Conservation (phyloP, 2,113 vertebrate species). For the Megaleporinus macrocephalus region DNA sequence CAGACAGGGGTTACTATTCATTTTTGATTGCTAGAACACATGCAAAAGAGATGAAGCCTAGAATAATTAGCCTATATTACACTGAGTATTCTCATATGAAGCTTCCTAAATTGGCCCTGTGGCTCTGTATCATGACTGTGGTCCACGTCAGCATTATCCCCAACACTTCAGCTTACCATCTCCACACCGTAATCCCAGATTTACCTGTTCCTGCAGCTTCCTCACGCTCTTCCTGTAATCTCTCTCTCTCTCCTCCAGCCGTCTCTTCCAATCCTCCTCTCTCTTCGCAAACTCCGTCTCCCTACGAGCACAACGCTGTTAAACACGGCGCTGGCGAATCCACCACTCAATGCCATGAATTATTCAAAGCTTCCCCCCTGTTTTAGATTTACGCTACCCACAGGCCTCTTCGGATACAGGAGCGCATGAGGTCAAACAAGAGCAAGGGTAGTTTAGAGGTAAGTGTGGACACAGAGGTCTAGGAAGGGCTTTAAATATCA, state of each 20-base stretch:
- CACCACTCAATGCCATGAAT: conserved; percentile 14
- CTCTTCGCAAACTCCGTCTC: conserved; percentile 80
- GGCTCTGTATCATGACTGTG: not conserved
- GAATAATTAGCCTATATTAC: not conserved
- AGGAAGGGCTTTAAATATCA: too few relatives aligned
- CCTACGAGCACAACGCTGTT: conserved; percentile 64
- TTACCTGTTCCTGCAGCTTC: conserved; percentile 78
- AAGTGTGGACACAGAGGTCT: not conserved
- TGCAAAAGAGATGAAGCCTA: not conserved
- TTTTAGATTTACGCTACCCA: not conserved
- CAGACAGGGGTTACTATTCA: too few relatives aligned
- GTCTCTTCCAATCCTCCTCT: conserved; percentile 77
- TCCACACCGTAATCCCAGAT: not conserved
- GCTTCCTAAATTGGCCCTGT: not conserved
- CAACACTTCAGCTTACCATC: not conserved
- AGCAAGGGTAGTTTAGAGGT: not conserved
- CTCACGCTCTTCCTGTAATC: conserved; percentile 75
- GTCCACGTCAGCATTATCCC: not conserved
- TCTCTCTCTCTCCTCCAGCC: conserved; percentile 81
- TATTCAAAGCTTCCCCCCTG: conserved; percentile 1
- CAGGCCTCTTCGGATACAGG: not conserved
- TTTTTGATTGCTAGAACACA: not conserved
- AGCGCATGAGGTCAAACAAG: not conserved
- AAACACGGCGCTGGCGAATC: conserved; percentile 18
- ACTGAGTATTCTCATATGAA: not conserved